These are phyloP conservation scores for Threskiornis aethiopicus DNA, from an alignment of 2,797 vertebrate genomes.

Conservation along the genomic window DNA sequence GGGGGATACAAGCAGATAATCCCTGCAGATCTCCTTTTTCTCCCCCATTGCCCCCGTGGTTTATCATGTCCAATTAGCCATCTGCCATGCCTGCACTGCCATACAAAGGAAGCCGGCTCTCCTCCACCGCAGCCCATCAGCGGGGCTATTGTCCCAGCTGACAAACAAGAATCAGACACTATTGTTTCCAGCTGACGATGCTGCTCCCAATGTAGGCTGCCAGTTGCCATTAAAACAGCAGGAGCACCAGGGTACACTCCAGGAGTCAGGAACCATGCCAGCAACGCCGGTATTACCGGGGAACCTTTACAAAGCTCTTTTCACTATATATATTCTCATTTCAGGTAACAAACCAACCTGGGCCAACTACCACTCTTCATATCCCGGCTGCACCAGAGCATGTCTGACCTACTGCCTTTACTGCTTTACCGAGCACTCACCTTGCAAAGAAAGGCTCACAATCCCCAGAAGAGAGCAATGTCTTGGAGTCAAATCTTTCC, in stretches of 20 bases:
- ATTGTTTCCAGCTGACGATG: constrained; percentile 70
- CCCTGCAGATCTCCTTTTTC: constrained; percentile 72
- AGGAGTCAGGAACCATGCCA: constrained; percentile 42
- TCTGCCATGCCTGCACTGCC: constrained; percentile 77
- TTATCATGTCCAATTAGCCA: constrained; percentile 88
- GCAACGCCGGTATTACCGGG: background rate
- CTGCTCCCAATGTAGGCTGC: constrained; percentile 51
- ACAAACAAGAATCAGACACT: constrained; percentile 72
- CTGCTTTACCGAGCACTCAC: background rate
- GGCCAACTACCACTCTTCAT: background rate
- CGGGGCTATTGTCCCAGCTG: constrained; percentile 71
- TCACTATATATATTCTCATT: background rate
- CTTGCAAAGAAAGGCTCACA: background rate
- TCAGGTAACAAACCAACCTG: background rate
- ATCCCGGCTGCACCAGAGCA: accelerated
- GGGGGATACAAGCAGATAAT: constrained; percentile 73
- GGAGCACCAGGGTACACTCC: constrained; percentile 24
- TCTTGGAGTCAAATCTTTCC: background rate
- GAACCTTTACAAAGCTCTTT: background rate
- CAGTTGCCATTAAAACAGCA: constrained; percentile 64
- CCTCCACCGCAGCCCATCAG: constrained; percentile 43
- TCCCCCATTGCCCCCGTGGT: constrained; percentile 70
- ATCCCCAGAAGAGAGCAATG: background rate
- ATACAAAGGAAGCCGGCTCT: constrained; percentile 61
- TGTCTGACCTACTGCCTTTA: background rate